Evolutionary conservation across 2,797 vertebrate species (phyloP), one percentile per base, ranked within the genome.

Genomic region (Paratrypauchen microcephalus): DNA sequence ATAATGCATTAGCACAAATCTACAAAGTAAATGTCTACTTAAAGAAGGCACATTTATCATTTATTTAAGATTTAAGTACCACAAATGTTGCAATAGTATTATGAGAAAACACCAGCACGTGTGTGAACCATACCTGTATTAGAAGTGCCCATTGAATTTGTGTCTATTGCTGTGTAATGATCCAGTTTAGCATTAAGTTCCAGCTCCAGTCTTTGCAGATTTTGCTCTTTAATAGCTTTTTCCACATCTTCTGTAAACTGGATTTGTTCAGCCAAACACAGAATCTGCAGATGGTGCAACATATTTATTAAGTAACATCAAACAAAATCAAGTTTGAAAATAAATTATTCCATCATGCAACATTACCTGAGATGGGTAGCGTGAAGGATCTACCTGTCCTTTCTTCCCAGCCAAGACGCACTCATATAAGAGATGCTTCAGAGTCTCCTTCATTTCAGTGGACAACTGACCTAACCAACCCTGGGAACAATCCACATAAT

Each of bases 201-300:
- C 50, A 93, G 60, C 78, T 97, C 96, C 76, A 97, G 85, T 75
- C 96, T 94, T 74, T 95, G 97, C 67, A 99, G 92, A 76, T 75
- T 94, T 68, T 93, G 93, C 6, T 89, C 90, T 77, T 88, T 93
- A 47, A 99, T 90, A 67, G 95, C 94, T 79, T 69, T 92, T 91
- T 99, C 97, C 79, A 96, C 93, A 82, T 98, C 97, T 87, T 97
- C 95, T n/a, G 97, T 99, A 73, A 99, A 99, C 74, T 95, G 95
- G 90, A 99, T 98, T 92, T 98, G 96, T 73, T 99, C 97, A 55
- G 97, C 95, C 80, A 99, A 90, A 77, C 94, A 98, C 58, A 99
- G 87, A 87, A 99, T 94, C 98, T 99, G 81, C 23, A 80, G 70
- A 68, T 61, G 0, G 54, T 45, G 0, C 67, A n/a, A 26, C 2